Evolutionary conservation across 92 coral and sea anemone genomes (phyloP), one percentile per base, ranked within the genome.

Genomic region (Chrysogorgia sp.): DNA sequence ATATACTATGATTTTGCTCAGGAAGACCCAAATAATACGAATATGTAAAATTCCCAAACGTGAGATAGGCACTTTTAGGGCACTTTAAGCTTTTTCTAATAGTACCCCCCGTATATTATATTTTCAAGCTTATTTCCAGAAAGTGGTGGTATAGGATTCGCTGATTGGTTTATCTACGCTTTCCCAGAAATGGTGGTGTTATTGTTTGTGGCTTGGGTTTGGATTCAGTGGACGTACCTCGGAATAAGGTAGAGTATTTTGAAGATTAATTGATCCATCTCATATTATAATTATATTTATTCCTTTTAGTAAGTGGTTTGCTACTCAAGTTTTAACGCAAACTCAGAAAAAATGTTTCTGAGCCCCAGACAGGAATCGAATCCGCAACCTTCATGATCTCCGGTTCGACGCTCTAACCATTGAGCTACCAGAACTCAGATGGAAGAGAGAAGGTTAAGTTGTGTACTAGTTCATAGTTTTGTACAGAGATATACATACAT

Each of bases 111-210:
- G 15, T 37, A 37, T 15, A 2, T 2, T 57, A 3, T 15, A 6
- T 52, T 40, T 86, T 70, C 14, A 82, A 94, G 99, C 52, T 79
- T 96, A n/a, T 90, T 80, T 71, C 88, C 90, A 10, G 71, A 86
- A n/a, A 85, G 99, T 31, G 97, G 97, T 32, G 97, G 99, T 10
- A 85, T 96, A 15, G 90, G 99, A 14, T 96, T 96, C 74, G 99
- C 99, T 34, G 43, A 84, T 55, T 96, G 99, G 99, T 96, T 96
- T 57, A 84, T 86, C 64, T 96, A 81, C 78, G 97, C 99, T 2
- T 96, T 91, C 83, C 99, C 99, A 56, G 91, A 96, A 89, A 96
- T 96, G 99, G 70, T 89, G 40, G 28, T 96, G 0, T 84, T 96
- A 28, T 69, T 96, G 41, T 58, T 86, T 23, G 91, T 96, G 3